phyloP scores from a whole-genome alignment of 2,113 vertebrate genomes.

The Burhinus bistriatus region DNA sequence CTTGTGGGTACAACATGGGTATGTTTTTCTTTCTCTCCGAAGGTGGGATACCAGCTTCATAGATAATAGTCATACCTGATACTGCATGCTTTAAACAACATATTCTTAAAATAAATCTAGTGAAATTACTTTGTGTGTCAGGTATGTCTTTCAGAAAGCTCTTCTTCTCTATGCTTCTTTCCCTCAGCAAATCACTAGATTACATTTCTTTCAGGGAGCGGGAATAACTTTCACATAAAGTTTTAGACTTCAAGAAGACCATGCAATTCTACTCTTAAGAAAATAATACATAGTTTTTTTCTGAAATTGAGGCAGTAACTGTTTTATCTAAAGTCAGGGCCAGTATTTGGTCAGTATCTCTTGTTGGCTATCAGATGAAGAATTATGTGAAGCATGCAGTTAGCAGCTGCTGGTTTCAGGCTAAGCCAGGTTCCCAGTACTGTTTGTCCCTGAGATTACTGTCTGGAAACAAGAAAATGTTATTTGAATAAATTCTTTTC shows the following conservation, averaged over 20 bases:
- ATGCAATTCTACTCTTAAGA: background rate
- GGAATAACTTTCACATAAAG: background rate
- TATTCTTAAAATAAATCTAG: background rate
- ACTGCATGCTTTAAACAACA: background rate
- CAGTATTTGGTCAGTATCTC: background rate
- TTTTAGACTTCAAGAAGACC: background rate
- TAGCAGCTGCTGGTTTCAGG: background rate
- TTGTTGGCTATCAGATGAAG: background rate
- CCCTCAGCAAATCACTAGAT: background rate
- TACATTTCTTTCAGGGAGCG: background rate
- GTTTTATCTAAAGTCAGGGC: background rate
- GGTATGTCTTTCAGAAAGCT: background rate
- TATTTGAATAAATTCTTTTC: background rate
- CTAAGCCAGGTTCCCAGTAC: background rate
- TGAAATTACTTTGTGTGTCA: background rate
- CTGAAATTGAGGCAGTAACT: background rate
- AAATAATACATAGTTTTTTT: background rate
- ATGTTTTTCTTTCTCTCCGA: background rate
- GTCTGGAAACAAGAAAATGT: background rate
- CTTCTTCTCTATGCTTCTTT: background rate
- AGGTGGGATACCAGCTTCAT: background rate
- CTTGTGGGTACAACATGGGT: background rate
- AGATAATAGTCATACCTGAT: background rate
- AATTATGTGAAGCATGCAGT: conserved; percentile 1
- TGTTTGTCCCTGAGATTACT: background rate